A percentile compares a stretch with the other conserved stretches of the same genome.
Evolutionary conservation across 2,797 vertebrate genomes (phyloP).

Genomic region (Vultur gryphus): DNA sequence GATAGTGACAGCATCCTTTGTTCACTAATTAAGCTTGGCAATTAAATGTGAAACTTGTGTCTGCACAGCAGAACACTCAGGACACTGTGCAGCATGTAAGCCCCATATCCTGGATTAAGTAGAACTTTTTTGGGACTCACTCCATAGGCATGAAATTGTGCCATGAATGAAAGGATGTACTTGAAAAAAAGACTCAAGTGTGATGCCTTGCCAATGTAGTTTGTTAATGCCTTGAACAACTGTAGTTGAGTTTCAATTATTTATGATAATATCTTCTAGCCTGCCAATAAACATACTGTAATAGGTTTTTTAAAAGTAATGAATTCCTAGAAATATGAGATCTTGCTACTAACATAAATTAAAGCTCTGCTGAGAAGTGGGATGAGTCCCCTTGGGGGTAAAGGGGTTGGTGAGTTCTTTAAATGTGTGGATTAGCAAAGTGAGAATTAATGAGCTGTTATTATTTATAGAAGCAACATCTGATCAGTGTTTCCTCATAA

Average conservation of each 20-base stretch:
- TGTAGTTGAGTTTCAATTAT: slow-evolving; percentile 26
- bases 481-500: slow-evolving; percentile 32
- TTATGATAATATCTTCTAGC: slow-evolving; percentile 34
- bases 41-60: not conserved
- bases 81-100: not conserved
- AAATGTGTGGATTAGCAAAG: slow-evolving; percentile 40
- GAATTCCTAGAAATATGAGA: slow-evolving; percentile 40
- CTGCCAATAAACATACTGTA: slow-evolving; percentile 32
- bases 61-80: not conserved
- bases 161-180: not conserved
- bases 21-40: not conserved
- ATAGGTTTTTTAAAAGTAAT: slow-evolving; percentile 19
- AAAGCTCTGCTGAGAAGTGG: slow-evolving; percentile 21
- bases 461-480: slow-evolving; percentile 63
- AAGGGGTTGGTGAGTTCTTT: not conserved
- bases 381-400: slow-evolving; percentile 10
- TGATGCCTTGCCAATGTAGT: not conserved
- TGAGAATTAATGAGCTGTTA: slow-evolving; percentile 53
- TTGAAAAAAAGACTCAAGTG: not conserved
- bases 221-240: slow-evolving; percentile 28
- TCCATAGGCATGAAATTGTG: not conserved
- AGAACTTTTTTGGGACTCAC: not conserved
- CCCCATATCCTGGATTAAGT: not conserved
- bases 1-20: not conserved
- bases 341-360: slow-evolving; percentile 36